Conservation (phyloP, 2,797 vertebrate genomes). For the Melanotaenia trifasciata region DNA sequence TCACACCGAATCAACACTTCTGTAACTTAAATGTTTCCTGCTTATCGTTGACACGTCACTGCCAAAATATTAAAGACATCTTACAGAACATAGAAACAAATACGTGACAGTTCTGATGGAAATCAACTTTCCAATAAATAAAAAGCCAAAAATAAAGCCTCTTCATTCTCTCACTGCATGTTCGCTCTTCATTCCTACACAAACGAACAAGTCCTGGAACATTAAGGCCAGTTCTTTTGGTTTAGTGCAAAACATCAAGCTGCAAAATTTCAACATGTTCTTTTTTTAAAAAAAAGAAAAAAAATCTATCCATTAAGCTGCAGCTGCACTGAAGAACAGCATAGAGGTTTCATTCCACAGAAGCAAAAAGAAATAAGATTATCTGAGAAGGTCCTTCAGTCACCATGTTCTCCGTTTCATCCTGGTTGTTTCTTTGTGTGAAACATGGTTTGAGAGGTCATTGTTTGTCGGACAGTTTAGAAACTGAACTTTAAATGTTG, state of each 20-base stretch:
- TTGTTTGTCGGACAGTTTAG: too few species aligned
- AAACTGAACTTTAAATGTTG: neutral
- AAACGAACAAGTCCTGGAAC: neutral
- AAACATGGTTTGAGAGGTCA: too few species aligned
- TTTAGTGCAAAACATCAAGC: conserved; percentile 15
- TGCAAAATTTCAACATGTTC: neutral
- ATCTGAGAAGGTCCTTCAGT: too few species aligned
- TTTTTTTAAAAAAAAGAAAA: neutral
- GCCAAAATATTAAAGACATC: neutral
- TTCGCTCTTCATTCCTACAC: neutral
- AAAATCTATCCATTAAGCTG: neutral
- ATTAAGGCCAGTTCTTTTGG: conserved; percentile 19
- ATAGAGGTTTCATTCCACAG: neutral
- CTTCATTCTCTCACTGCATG: neutral
- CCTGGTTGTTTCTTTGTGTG: too few species aligned
- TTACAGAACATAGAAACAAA: neutral
- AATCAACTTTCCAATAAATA: neutral
- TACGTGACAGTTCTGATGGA: neutral
- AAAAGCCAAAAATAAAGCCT: neutral
- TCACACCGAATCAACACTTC: neutral
- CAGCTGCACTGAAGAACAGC: neutral
- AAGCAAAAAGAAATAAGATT: neutral
- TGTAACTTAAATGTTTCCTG: neutral
- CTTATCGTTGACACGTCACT: neutral
- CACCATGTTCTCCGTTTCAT: too few species aligned